Base-by-base conservation (phyloP, 1,140 invertebrate genomes). In the Apis dorsata region DNA sequence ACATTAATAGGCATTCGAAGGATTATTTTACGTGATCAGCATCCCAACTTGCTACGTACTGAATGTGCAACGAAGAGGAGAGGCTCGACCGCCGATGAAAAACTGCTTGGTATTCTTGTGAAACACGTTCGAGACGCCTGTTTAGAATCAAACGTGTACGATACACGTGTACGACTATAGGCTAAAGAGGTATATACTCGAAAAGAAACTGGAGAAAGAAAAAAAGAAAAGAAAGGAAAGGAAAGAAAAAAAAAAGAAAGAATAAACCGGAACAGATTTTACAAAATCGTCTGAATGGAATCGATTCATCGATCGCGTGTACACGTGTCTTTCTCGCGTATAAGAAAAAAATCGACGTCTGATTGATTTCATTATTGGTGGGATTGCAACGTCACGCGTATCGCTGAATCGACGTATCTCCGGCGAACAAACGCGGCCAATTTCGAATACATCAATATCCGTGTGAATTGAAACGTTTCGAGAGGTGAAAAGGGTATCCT, bases 21-120 rank as follows among this genome's bases (percentile, higher is more conserved):
- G 73, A 82, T 82, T 82, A 76, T 81, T 81, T 74, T 81, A 81
- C 79, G 79, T 81, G 79, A 81, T 76, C 73, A 44, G 63, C 13
- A 17, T 82, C 19, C 24, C 17, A 60, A 82, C 21, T 10, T 15
- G 13, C 19, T 7, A 17, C 4, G n/a, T 21, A 59, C 59, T 66
- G n/a, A 34, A 5, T 13, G 55, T 1, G 15, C 24, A 1, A 15
- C 68, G 34, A 17, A 63, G 44, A 62, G 66, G 19, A 71, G 24
- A 57, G 55, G 55, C 34, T 44, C 34, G 55, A n/a, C 44, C 28
- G 1, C 17, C 60, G 63, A 81, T 74, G 79, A 74, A 74, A 74
- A 81, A 81, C 79, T 81, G 69, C 71, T 81, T 81, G 79, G 60
- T 81, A 81, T 81, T 74, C 79, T n/a, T n/a, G 70, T 7, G 70